phyloP scores from a whole-genome alignment of 2,113 vertebrate genomes.

The Dasypus novemcinctus region DNA sequence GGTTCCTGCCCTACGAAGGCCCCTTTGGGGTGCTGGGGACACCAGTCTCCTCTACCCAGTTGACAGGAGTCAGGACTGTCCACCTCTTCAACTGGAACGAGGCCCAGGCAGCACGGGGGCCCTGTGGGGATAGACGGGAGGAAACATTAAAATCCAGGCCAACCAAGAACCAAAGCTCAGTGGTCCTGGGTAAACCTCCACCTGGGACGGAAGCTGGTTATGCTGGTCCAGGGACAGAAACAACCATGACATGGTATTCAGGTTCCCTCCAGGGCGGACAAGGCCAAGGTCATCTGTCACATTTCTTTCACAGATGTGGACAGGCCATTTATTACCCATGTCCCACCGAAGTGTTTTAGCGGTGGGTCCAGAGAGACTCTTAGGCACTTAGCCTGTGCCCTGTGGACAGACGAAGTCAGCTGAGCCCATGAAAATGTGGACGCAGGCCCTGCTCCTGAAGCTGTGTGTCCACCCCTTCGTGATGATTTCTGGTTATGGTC shows the following conservation, averaged over 20 bases:
- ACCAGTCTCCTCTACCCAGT: constrained; percentile 77
- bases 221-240: background rate
- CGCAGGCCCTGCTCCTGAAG: background rate
- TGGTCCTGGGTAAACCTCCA: accelerated
- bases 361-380: background rate
- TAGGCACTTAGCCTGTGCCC: background rate
- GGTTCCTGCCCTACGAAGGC: constrained; percentile 72
- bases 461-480: background rate
- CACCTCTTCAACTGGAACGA: constrained; percentile 87
- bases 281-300: background rate
- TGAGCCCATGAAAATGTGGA: background rate
- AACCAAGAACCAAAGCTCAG: background rate
- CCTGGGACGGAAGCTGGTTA: background rate
- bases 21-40: constrained; percentile 69
- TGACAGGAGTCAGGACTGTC: constrained; percentile 78
- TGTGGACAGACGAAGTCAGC: background rate
- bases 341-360: background rate
- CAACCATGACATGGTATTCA: background rate
- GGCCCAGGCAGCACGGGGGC: constrained; percentile 83
- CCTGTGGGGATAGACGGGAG: constrained; percentile 75
- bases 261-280: background rate
- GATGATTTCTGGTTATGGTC: background rate
- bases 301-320: background rate
- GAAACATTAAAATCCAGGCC: constrained; percentile 10
- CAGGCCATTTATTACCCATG: background rate